A percentile compares a stretch with the other conserved stretches of the same genome.
Conservation (phyloP, 2,797 vertebrate genomes). For the Chromis chromis region DNA sequence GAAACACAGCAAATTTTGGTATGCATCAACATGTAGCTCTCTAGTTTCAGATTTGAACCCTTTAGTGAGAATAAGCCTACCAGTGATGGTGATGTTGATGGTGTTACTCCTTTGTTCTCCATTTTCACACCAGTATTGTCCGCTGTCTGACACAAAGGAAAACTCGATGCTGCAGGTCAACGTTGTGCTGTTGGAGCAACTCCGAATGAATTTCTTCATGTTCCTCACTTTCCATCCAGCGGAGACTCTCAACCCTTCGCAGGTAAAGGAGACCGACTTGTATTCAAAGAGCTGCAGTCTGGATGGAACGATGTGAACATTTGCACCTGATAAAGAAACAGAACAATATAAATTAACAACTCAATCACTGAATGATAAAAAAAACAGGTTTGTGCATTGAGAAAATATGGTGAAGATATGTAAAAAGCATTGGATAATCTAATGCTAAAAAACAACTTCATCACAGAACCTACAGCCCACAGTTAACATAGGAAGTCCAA, state of each 20-base stretch:
- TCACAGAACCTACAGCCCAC: no score
- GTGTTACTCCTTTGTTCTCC: not conserved
- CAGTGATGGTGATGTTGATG: constrained; percentile 24
- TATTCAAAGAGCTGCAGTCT: constrained; percentile 36
- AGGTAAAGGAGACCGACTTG: constrained; percentile 14
- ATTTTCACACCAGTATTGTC: constrained; percentile 53
- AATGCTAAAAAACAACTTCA: no score
- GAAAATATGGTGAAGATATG: no score
- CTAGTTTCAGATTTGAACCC: not conserved
- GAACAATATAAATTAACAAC: rapidly evolving
- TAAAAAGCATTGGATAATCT: no score
- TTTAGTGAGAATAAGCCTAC: not conserved
- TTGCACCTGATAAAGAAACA: not conserved
- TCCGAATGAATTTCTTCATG: rapidly evolving
- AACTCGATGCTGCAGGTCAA: not conserved
- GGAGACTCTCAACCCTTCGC: not conserved
- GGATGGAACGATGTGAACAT: not conserved
- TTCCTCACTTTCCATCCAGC: constrained; percentile 4
- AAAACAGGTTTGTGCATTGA: not conserved
- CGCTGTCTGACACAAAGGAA: rapidly evolving
- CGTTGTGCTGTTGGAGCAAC: rapidly evolving
- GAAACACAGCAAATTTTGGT: rapidly evolving
- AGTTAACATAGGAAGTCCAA: no score
- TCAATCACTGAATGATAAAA: rapidly evolving
- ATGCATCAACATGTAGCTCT: not conserved